Conservation (phyloP, 2,888 invertebrate species). For the Lydus trimaculatus region DNA sequence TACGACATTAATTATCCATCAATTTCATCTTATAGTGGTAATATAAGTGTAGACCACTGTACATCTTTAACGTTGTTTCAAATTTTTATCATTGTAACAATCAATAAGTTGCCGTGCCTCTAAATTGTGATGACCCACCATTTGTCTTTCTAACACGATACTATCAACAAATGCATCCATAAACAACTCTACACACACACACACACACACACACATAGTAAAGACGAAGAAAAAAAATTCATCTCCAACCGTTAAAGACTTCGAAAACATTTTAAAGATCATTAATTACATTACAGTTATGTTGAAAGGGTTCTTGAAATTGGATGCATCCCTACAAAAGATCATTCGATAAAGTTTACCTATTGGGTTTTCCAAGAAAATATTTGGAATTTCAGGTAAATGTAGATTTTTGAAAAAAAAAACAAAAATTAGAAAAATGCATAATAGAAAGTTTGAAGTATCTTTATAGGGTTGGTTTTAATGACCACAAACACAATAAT, state of each 20-base stretch:
- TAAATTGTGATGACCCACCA: constrained; percentile 51
- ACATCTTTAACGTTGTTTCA: constrained; percentile 24
- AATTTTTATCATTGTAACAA: constrained; percentile 48
- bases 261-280: constrained; percentile 43
- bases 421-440: no score
- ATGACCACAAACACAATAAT: constrained; percentile 36
- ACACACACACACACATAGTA: neutral
- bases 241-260: constrained; percentile 41
- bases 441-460: neutral
- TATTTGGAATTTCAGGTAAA: neutral
- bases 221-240: constrained; percentile 28
- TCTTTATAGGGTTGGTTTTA: constrained; percentile 18
- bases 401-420: no score
- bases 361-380: no score
- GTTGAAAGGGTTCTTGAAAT: constrained; percentile 45
- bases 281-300: constrained; percentile 46
- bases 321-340: constrained; percentile 6
- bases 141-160: constrained; percentile 52
- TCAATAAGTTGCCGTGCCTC: constrained; percentile 53
- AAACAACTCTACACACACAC: neutral
- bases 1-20: constrained; percentile 44
- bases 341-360: constrained; percentile 36
- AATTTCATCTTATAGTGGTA: constrained; percentile 41
- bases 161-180: constrained; percentile 13
- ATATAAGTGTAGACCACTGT: neutral